phyloP scores from a whole-genome alignment of 2,797 vertebrate species.

The Babyrousa celebensis region DNA sequence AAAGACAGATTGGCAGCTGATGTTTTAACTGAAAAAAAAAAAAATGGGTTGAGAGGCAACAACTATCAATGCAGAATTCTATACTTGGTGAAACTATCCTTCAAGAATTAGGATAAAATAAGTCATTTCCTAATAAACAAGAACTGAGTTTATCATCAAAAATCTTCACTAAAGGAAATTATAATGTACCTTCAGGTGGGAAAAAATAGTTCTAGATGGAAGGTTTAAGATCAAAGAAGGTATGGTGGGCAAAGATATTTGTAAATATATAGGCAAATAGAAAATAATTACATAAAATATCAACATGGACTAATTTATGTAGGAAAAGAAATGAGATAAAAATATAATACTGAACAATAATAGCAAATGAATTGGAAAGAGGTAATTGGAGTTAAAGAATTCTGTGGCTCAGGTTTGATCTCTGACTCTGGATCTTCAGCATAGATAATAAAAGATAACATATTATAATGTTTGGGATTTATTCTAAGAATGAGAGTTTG shows the following conservation, averaged over 20 bases:
- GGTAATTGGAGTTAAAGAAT: neutral
- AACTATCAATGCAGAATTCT: neutral
- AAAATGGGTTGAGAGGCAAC: neutral
- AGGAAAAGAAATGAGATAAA: neutral
- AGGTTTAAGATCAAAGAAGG: neutral
- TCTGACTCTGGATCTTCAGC: too few relatives aligned
- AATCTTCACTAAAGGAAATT: neutral
- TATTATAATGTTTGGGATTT: neutral
- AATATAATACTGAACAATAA: neutral
- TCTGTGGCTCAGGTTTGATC: neutral
- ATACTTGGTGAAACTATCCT: neutral
- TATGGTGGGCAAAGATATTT: neutral
- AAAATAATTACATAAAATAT: neutral
- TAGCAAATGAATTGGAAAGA: neutral
- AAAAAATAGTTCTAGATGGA: neutral
- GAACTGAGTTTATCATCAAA: neutral
- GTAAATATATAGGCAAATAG: neutral
- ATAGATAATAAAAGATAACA: neutral
- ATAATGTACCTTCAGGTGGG: neutral
- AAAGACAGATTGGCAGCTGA: neutral
- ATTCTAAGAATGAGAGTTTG: neutral
- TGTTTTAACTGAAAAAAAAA: neutral
- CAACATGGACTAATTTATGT: neutral
- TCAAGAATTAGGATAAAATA: neutral
- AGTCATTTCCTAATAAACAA: neutral